Conservation (phyloP, 2,113 vertebrate species). For the Cololabis saira region DNA sequence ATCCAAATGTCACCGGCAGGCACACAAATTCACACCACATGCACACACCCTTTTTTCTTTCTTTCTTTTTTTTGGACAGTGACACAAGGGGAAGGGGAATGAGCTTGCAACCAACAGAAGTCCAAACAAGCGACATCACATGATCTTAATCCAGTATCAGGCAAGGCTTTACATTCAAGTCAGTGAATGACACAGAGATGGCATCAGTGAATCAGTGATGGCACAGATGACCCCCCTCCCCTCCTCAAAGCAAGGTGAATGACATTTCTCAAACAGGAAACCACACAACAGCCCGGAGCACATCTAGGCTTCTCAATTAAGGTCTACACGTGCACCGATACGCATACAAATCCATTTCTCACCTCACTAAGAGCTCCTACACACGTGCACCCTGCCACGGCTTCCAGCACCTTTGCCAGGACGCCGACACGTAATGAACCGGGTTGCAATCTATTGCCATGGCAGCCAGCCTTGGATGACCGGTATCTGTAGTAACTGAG, state of each 20-base stretch:
- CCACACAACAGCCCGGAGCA: constrained; percentile 49
- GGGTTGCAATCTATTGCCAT: constrained; percentile 52
- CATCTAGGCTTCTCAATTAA: constrained; percentile 22
- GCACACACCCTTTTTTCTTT: constrained; percentile 60
- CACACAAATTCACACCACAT: constrained; percentile 35
- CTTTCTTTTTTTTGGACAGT: constrained; percentile 50
- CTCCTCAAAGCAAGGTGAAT: constrained; percentile 41
- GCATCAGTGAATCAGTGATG: too few relatives aligned
- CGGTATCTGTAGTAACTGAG: constrained; percentile 65
- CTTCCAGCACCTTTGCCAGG: constrained; percentile 33
- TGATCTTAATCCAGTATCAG: constrained; percentile 20
- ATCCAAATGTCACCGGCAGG: constrained; percentile 57
- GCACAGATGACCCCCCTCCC: background rate
- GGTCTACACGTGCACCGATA: constrained; percentile 21
- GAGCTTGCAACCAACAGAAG: constrained; percentile 26
- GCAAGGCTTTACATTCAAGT: constrained; percentile 28
- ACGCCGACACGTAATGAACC: constrained; percentile 32
- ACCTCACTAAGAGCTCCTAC: constrained; percentile 6
- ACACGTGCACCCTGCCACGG: constrained; percentile 33
- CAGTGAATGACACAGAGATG: too few relatives aligned
- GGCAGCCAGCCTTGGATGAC: constrained; percentile 48
- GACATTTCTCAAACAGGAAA: constrained; percentile 38
- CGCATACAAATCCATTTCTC: constrained; percentile 24
- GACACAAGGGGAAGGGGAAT: constrained; percentile 45
- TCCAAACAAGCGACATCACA: constrained; percentile 27